phyloP scores from a whole-genome alignment of 2,113 vertebrate species.

The Porphyrio hochstetteri region DNA sequence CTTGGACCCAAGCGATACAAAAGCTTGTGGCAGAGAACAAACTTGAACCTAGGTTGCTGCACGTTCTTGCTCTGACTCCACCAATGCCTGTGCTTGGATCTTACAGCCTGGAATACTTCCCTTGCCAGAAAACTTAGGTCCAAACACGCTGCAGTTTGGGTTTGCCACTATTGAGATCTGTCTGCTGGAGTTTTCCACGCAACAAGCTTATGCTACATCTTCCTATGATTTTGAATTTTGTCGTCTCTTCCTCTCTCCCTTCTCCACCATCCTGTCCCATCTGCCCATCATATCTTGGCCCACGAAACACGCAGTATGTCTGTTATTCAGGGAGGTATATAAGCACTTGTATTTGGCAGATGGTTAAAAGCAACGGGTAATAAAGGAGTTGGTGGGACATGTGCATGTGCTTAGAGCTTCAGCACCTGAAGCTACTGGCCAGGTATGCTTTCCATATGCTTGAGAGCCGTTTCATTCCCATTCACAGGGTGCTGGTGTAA shows the following conservation, averaged over 20 bases:
- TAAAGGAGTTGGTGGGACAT: background rate
- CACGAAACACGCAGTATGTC: background rate
- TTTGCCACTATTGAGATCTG: background rate
- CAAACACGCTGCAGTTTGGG: background rate
- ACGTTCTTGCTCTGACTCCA: background rate
- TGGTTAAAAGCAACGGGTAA: conserved; percentile 1
- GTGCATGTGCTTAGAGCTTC: conserved; percentile 3
- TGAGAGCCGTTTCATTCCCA: background rate
- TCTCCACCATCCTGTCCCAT: background rate
- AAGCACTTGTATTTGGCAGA: conserved; percentile 22
- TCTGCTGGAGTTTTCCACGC: background rate
- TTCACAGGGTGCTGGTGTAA: background rate
- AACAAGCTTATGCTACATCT: background rate
- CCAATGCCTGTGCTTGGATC: background rate
- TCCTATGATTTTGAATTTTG: background rate
- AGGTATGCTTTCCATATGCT: background rate
- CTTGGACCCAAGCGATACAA: fast-evolving
- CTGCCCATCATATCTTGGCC: background rate
- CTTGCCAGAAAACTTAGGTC: background rate
- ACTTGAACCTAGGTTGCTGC: background rate
- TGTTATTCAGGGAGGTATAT: background rate
- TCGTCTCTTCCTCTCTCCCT: background rate
- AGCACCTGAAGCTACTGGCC: background rate
- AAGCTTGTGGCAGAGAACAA: background rate
- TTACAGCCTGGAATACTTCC: background rate